phyloP scores from a whole-genome alignment of 1,140 invertebrate species.

The Drosophila subpulchrella region DNA sequence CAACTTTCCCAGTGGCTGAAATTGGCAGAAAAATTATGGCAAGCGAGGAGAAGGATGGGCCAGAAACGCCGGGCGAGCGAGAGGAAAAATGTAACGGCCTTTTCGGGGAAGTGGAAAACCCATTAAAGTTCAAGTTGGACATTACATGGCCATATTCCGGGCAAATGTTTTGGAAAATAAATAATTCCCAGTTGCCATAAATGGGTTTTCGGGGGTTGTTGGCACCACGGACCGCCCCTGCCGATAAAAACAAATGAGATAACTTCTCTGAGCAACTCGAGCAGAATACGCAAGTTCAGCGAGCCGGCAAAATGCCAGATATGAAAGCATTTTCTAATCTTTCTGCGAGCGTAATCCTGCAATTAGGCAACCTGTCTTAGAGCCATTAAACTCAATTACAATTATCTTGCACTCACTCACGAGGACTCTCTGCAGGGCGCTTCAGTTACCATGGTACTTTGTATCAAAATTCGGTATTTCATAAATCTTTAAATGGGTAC shows the following conservation, averaged over 20 bases:
- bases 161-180: constrained; percentile 59
- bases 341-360: constrained; percentile 24
- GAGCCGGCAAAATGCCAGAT: constrained; percentile 18
- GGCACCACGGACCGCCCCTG: neutral
- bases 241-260: constrained; percentile 53
- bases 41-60: constrained; percentile 28
- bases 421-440: no score
- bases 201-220: constrained; percentile 34
- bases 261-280: constrained; percentile 33
- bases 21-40: constrained; percentile 80
- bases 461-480: no score
- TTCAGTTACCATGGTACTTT: no score
- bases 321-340: constrained; percentile 24
- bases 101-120: constrained; percentile 30
- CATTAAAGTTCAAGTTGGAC: constrained; percentile 71
- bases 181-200: constrained; percentile 56
- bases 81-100: constrained; percentile 19
- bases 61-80: constrained; percentile 13
- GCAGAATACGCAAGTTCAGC: constrained; percentile 24
- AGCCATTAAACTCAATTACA: constrained; percentile 25
- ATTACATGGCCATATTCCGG: constrained; percentile 60
- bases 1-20: constrained; percentile 75
- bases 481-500: no score
- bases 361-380: constrained; percentile 34
- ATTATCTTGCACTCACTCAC: neutral